Evolutionary conservation across 2,113 vertebrate species (phyloP).

Genomic region (Tyto alba): DNA sequence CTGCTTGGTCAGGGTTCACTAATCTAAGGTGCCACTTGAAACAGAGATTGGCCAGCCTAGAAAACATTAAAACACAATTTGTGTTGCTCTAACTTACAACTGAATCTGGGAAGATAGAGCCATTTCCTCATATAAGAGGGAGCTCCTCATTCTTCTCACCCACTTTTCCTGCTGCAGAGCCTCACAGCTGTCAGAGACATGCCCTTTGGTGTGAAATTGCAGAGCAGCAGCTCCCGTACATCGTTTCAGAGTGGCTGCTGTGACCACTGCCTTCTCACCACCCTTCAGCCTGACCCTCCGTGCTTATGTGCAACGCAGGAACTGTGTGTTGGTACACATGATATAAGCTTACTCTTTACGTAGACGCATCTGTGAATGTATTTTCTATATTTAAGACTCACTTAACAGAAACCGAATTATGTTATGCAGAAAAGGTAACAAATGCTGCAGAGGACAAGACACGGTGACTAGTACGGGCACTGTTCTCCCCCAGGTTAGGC

Average conservation of each 20-base stretch:
- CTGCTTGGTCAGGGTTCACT: background rate
- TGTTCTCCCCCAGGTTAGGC: background rate
- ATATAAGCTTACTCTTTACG: background rate
- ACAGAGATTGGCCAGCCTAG: background rate
- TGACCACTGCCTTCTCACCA: background rate
- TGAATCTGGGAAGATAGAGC: too few relatives aligned
- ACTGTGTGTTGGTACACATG: too few relatives aligned
- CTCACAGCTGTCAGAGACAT: background rate
- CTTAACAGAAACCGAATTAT: background rate
- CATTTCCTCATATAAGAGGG: background rate
- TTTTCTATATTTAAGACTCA: background rate
- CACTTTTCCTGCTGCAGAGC: too few relatives aligned
- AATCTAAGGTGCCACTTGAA: fast-evolving
- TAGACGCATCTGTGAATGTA: background rate
- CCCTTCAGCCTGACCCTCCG: background rate
- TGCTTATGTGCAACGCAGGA: fast-evolving
- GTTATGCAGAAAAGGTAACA: background rate
- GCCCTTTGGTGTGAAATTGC: background rate
- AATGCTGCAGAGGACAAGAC: background rate
- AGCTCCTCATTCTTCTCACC: background rate
- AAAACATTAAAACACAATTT: background rate
- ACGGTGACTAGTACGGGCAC: fast-evolving
- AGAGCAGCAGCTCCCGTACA: background rate
- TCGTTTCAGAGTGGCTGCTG: background rate
- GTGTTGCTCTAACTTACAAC: background rate